Conservation (phyloP, 2,888 invertebrate species). For the Dicranocentrus wangi region DNA sequence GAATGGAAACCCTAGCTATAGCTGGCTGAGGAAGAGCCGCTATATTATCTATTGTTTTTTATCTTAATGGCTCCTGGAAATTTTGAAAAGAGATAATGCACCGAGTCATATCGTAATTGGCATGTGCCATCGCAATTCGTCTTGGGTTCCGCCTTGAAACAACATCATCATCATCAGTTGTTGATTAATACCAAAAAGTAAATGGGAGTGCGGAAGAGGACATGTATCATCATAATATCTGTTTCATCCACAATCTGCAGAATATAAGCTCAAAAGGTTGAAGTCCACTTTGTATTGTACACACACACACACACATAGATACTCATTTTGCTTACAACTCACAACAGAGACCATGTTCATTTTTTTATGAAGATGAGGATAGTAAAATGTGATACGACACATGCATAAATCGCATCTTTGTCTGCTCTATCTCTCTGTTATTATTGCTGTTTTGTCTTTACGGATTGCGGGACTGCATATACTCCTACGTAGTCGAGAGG, state of each 20-base stretch:
- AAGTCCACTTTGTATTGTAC: constrained; percentile 40
- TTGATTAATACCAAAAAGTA: no score
- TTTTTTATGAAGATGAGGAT: neutral
- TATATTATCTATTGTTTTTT: no score
- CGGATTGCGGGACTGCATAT: no score
- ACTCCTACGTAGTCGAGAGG: neutral
- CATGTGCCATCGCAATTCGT: no score
- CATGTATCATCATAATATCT: constrained; percentile 1
- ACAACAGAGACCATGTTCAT: neutral
- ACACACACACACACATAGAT: neutral
- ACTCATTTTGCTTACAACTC: neutral
- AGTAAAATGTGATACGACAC: no score
- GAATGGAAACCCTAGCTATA: no score
- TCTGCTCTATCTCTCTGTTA: neutral
- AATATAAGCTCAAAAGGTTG: constrained; percentile 56
- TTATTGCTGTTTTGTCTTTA: neutral
- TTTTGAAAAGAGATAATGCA: no score
- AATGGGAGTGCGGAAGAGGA: neutral
- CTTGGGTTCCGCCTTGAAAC: no score
- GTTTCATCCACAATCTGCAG: neutral
- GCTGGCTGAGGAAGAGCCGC: no score
- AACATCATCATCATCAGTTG: neutral
- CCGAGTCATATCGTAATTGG: no score
- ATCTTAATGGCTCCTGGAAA: no score
- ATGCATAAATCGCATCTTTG: constrained; percentile 19